A percentile compares a stretch with the other conserved stretches of the same genome.
Evolutionary conservation across 2,113 vertebrate species (phyloP).

Genomic region (Neolamprologus tretocephalus): DNA sequence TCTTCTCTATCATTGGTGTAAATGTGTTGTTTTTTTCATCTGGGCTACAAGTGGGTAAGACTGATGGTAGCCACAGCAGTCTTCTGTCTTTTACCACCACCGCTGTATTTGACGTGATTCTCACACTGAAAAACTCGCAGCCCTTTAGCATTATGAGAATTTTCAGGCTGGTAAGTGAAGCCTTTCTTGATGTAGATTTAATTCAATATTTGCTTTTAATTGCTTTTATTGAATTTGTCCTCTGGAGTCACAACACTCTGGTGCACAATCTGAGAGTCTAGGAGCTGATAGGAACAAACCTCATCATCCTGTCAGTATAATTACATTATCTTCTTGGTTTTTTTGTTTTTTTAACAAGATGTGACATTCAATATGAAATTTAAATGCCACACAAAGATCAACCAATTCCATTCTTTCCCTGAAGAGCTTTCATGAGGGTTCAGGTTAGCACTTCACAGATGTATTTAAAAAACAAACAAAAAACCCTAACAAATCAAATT

Average conservation of each 20-base stretch:
- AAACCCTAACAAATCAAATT: not conserved
- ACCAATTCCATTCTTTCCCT: not conserved
- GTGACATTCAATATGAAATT: not conserved
- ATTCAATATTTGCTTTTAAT: not conserved
- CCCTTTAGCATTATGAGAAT: not conserved
- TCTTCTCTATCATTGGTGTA: too few species aligned
- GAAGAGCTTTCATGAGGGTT: not conserved
- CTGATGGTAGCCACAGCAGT: not conserved
- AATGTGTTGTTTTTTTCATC: too few species aligned
- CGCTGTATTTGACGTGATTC: not conserved
- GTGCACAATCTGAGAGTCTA: not conserved
- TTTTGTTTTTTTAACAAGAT: not conserved
- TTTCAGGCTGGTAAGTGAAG: not conserved
- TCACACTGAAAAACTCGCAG: not conserved
- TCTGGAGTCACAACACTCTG: not conserved
- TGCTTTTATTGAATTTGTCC: not conserved
- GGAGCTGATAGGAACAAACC: not conserved
- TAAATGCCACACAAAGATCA: not conserved
- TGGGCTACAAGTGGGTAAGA: not conserved
- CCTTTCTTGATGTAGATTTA: not conserved
- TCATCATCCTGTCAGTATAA: not conserved
- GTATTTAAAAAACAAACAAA: not conserved
- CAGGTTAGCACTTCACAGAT: not conserved
- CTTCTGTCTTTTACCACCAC: not conserved
- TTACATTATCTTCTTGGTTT: not conserved